Conservation (phyloP, 2,888 invertebrate genomes). For the Chrysodeixis includens region DNA sequence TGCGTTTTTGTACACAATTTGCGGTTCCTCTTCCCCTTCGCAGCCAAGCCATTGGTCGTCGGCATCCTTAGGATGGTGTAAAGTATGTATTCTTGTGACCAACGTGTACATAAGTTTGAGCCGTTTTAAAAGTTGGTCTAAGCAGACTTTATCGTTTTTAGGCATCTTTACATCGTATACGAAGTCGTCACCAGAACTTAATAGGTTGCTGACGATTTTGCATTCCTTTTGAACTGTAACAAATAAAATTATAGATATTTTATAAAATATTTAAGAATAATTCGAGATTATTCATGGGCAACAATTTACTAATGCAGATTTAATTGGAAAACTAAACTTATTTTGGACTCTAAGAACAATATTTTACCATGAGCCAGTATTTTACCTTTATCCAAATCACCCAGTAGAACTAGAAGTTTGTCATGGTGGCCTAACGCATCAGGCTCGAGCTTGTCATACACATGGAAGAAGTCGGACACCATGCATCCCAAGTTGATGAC, state of each 20-base stretch:
- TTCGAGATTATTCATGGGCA: too few relatives aligned
- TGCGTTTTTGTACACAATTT: slow-evolving; percentile 59
- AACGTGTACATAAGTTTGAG: slow-evolving; percentile 81
- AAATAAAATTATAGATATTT: slow-evolving; percentile 3
- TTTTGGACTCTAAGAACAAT: too few relatives aligned
- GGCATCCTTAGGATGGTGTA: slow-evolving; percentile 77
- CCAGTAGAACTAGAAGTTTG: slow-evolving; percentile 69
- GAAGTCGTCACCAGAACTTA: slow-evolving; percentile 67
- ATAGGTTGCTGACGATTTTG: slow-evolving; percentile 79
- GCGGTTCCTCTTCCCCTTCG: slow-evolving; percentile 64
- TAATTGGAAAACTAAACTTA: too few relatives aligned
- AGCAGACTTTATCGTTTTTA: slow-evolving; percentile 60
- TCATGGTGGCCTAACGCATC: slow-evolving; percentile 74
- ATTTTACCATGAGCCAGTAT: too few relatives aligned
- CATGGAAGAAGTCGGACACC: slow-evolving; percentile 75
- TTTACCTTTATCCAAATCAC: slow-evolving; percentile 80
- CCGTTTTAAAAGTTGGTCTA: slow-evolving; percentile 77
- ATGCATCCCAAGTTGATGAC: slow-evolving; percentile 78
- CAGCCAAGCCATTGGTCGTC: slow-evolving; percentile 72
- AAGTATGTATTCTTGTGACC: slow-evolving; percentile 72
- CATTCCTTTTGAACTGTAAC: slow-evolving; percentile 79
- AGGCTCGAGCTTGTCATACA: slow-evolving; percentile 77
- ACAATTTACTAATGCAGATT: too few relatives aligned
- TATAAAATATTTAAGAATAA: too few relatives aligned
- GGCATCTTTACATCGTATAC: slow-evolving; percentile 67